Evolutionary conservation across 2,113 vertebrate species (phyloP).

Genomic region (Chroicocephalus ridibundus): DNA sequence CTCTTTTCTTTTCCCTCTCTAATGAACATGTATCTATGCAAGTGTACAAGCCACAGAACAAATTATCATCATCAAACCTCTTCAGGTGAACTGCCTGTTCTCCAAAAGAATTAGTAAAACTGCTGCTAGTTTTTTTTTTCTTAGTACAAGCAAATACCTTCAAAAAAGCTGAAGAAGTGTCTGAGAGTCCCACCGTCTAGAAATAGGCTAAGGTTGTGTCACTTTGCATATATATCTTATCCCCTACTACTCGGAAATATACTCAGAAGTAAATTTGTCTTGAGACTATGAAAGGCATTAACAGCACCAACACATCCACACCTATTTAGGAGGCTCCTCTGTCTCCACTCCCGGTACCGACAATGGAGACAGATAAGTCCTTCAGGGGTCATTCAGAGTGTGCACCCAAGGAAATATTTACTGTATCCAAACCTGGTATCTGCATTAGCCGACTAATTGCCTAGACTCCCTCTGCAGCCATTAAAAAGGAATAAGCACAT

Average conservation of each 20-base stretch:
- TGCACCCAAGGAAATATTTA: background rate
- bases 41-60: background rate
- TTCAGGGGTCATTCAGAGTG: background rate
- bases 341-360: background rate
- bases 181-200: background rate
- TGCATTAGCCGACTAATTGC: background rate
- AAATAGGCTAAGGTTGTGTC: background rate
- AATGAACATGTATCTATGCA: background rate
- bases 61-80: background rate
- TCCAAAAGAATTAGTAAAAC: background rate
- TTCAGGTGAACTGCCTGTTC: background rate
- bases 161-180: background rate
- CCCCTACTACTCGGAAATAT: background rate
- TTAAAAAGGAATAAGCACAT: background rate
- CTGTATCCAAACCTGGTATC: background rate
- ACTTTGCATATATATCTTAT: background rate
- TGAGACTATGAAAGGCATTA: background rate
- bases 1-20: background rate
- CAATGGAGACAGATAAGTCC: background rate
- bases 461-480: background rate
- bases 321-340: background rate
- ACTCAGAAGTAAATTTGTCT: background rate
- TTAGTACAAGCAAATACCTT: background rate
- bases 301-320: fast-evolving
- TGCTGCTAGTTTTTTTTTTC: background rate